Conservation (phyloP, 2,797 vertebrate species). For the Hippoglossus hippoglossus region DNA sequence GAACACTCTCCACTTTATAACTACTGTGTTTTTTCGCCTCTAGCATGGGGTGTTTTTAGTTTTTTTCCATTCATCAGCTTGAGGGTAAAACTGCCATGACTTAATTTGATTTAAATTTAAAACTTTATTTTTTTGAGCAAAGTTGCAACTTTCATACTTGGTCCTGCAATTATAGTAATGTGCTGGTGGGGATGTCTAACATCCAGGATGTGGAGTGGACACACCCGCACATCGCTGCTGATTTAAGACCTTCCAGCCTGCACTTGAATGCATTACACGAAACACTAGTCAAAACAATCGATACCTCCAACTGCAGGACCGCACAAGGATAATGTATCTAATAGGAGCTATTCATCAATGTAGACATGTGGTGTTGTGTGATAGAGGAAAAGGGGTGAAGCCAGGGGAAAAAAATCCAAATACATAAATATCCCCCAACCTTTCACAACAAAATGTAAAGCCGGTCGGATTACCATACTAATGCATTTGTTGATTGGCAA, state of each 20-base stretch:
- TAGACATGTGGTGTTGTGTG: not conserved
- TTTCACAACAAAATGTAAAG: not conserved
- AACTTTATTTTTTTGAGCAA: not conserved
- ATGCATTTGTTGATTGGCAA: not conserved
- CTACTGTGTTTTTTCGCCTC: conserved; percentile 7
- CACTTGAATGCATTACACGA: conserved; percentile 27
- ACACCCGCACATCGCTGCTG: not conserved
- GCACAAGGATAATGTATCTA: conserved; percentile 12
- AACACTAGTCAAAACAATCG: conserved; percentile 40
- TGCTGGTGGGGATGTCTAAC: not conserved
- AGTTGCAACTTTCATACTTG: not conserved
- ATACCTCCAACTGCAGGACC: conserved; percentile 23
- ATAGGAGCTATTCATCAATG: conserved; percentile 18
- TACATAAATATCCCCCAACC: not conserved
- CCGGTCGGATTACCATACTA: not conserved
- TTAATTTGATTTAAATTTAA: too few relatives aligned
- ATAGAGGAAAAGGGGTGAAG: not conserved
- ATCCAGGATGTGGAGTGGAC: conserved; percentile 5
- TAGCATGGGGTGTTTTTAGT: not conserved
- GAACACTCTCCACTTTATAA: conserved; percentile 6
- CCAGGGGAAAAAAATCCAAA: not conserved
- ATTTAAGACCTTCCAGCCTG: conserved; percentile 32
- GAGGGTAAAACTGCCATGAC: too few relatives aligned
- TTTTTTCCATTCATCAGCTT: too few relatives aligned
- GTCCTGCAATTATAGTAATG: not conserved